Percentiles rank a stretch among this genome's conserved stretches.
phyloP scores from a whole-genome alignment of 2,888 invertebrate species.

The Troglohyphantes excavatus region DNA sequence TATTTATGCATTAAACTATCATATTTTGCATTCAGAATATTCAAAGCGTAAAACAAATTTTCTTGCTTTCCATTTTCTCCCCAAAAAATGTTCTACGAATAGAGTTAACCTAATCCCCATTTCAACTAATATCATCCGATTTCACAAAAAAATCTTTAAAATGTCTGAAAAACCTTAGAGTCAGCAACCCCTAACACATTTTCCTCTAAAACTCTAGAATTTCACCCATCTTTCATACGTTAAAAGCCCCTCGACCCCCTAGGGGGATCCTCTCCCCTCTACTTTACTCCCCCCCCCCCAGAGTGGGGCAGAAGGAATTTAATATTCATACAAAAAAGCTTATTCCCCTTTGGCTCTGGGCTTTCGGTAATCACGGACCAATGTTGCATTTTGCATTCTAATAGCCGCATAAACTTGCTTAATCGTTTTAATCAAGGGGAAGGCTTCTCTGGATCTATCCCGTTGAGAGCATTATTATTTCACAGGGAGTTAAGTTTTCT shows the following conservation, averaged over 20 bases:
- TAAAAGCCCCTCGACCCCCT: constrained; percentile 36
- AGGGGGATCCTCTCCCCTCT: neutral
- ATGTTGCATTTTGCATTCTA: constrained; percentile 32
- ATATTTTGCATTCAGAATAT: too few species aligned
- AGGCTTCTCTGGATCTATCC: constrained; percentile 1
- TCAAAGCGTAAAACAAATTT: too few species aligned
- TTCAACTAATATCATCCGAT: neutral
- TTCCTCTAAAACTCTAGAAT: constrained; percentile 33
- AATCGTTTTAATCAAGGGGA: constrained; percentile 54
- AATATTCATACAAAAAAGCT: constrained; percentile 45
- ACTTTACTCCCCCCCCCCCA: neutral
- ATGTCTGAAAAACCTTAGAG: neutral
- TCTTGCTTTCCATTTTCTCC: too few species aligned
- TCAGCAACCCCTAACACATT: constrained; percentile 13
- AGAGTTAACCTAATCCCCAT: neutral
- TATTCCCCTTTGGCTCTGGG: constrained; percentile 1
- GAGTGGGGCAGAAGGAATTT: constrained; percentile 24
- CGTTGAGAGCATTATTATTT: constrained; percentile 26
- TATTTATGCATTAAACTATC: too few species aligned
- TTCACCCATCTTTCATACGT: constrained; percentile 13
- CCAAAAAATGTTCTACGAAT: too few species aligned
- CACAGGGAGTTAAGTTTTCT: constrained; percentile 34
- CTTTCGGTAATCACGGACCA: constrained; percentile 26
- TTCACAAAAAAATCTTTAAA: neutral
- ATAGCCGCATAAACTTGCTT: constrained; percentile 29